Base-by-base conservation (phyloP, 2,113 vertebrate genomes). In the Cnemophilus loriae region DNA sequence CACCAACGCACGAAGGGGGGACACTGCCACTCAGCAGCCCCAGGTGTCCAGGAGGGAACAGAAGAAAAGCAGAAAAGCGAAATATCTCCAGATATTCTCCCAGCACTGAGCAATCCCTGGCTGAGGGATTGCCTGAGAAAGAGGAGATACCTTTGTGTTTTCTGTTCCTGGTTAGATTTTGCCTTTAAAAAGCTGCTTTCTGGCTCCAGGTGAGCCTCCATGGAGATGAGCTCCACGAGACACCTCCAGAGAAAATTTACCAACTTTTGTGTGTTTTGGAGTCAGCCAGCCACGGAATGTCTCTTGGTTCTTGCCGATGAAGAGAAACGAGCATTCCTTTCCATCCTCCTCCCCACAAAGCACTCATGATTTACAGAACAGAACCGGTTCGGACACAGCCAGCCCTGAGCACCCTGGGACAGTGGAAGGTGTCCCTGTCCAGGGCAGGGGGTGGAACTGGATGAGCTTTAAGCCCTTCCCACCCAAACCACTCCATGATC, bases 281-380 rank as follows among this genome's bases (percentile, higher is more conserved):
- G 33, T 63, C 56, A 32, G 15, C 17, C 65, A 65, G 3, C 13
- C 30, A 55, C 0, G 0, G 11, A 39, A 37, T 13, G 21, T 6
- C 71, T 68, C 57, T 35, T 33, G 30, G 39, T 20, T 83, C 44
- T 52, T 28, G 35, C 49, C 71, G 37, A 16, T 6, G 10, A 71
- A 46, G 52, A 67, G 24, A 78, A 75, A 78, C 0, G 1, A 92
- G 33, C 52, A 11, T 5, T 75, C 22, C 30, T 32, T 61, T 87
- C 73, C 41, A 30, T 22, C 46, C 56, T 57, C 18, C 60, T 64
- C 35, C 55, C 53, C 30, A 28, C 16, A 16, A 1, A 8, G 52
- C 49, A 24, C 23, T 59, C 13, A 2, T 6, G 33, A 64, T 55
- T 71, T 35, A 76, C 16, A 74, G 42, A 76, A 27, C 5, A 79